Evolutionary conservation across 2,113 vertebrate species (phyloP).

Genomic region (Campylomormyrus numenius): DNA sequence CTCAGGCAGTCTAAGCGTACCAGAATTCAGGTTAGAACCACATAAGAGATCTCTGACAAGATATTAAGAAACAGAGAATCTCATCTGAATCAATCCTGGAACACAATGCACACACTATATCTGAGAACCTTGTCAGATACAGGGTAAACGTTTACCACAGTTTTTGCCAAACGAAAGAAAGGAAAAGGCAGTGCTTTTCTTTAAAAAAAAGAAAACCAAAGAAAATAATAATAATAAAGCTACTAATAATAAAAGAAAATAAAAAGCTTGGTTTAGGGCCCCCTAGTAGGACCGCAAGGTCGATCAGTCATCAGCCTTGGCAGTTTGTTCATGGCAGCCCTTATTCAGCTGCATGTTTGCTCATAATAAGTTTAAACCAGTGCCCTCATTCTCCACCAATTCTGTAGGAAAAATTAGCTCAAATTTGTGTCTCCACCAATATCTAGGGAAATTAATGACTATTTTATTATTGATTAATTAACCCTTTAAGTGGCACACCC

Average conservation of each 20-base stretch:
- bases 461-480: too few relatives aligned
- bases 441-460: too few relatives aligned
- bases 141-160: background rate
- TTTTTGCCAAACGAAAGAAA: background rate
- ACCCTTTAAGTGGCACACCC: background rate
- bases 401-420: background rate
- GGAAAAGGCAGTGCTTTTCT: background rate
- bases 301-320: background rate
- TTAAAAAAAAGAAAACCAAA: background rate
- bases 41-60: background rate
- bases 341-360: background rate
- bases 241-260: too few relatives aligned
- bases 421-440: background rate
- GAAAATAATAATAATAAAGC: background rate
- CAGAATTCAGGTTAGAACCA: slow-evolving; percentile 9
- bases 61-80: background rate
- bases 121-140: background rate
- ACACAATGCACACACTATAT: background rate
- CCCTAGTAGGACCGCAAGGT: background rate
- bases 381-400: background rate
- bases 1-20: background rate
- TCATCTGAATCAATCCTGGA: background rate
- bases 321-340: background rate
- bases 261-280: too few relatives aligned
- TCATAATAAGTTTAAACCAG: slow-evolving; percentile 3